Conservation (phyloP, 1,140 invertebrate genomes). For the Magallana ariakensis region DNA sequence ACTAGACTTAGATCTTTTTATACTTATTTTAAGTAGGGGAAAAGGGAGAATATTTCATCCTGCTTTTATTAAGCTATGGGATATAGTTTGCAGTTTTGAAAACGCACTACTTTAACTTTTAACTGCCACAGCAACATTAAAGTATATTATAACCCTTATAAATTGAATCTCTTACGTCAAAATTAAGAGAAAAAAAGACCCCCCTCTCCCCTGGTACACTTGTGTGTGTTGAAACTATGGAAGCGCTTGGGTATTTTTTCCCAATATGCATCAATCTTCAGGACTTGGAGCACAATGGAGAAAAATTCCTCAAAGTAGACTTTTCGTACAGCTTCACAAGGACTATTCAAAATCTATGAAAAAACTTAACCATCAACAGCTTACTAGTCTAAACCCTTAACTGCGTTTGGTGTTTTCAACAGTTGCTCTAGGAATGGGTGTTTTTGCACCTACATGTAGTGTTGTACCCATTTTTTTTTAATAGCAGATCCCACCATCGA, state of each 20-base stretch:
- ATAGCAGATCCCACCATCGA: slow-evolving; percentile 54
- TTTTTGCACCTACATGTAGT: slow-evolving; percentile 58
- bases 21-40: too few relatives aligned
- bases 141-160: background rate
- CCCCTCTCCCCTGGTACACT: slow-evolving; percentile 52
- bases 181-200: slow-evolving; percentile 48
- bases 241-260: slow-evolving; percentile 59
- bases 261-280: slow-evolving; percentile 52
- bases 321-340: slow-evolving; percentile 58
- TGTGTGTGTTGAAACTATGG: slow-evolving; percentile 57
- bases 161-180: slow-evolving; percentile 37
- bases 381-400: slow-evolving; percentile 51
- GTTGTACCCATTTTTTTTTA: slow-evolving; percentile 54
- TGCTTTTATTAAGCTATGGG: too few relatives aligned
- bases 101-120: background rate
- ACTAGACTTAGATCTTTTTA: too few relatives aligned
- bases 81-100: too few relatives aligned
- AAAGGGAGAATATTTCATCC: too few relatives aligned
- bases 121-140: background rate
- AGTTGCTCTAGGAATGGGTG: slow-evolving; percentile 63
- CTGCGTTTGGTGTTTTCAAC: slow-evolving; percentile 59
- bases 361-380: slow-evolving; percentile 48
- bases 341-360: slow-evolving; percentile 59
- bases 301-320: slow-evolving; percentile 55
- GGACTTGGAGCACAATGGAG: slow-evolving; percentile 35